phyloP scores from a whole-genome alignment of 1,140 invertebrate species.

The Mesaphorura yosii region DNA sequence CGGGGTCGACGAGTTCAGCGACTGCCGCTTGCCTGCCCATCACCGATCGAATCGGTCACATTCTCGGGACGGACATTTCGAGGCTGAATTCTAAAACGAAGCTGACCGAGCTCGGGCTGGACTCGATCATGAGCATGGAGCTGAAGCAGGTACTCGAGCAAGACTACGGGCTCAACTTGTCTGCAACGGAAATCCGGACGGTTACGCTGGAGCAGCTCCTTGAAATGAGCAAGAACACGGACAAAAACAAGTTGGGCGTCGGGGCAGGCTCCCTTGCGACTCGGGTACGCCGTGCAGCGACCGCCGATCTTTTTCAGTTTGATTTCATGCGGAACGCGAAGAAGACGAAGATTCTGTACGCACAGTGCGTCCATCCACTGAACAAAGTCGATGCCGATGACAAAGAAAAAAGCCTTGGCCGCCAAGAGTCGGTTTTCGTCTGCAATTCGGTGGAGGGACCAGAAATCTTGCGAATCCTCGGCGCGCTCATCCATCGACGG shows the following conservation, averaged over 20 bases:
- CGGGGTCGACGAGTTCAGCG: background rate
- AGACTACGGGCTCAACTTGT: background rate
- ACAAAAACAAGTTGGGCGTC: no score
- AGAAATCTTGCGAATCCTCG: background rate
- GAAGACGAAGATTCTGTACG: background rate
- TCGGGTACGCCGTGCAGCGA: no score
- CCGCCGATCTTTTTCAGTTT: background rate
- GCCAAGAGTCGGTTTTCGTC: background rate
- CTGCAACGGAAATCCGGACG: background rate
- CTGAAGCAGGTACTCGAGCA: slow-evolving; percentile 86
- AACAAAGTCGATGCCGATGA: background rate
- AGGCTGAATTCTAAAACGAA: slow-evolving; percentile 54
- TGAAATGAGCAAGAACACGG: background rate
- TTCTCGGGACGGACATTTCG: slow-evolving; percentile 4
- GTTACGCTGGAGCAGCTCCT: background rate
- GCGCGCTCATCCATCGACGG: background rate
- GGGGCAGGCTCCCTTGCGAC: no score
- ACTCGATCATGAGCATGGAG: slow-evolving; percentile 95
- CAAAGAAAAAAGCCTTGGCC: no score
- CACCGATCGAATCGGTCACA: slow-evolving; percentile 33
- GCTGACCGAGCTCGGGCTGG: slow-evolving; percentile 86
- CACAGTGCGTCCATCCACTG: background rate
- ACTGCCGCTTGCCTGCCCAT: slow-evolving; percentile 33
- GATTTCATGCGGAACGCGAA: background rate
- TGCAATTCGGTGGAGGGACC: slow-evolving; percentile 1